These are phyloP conservation scores for Lophotis ruficrista DNA, from an alignment of 2,113 vertebrate species.

Conservation along the genomic window DNA sequence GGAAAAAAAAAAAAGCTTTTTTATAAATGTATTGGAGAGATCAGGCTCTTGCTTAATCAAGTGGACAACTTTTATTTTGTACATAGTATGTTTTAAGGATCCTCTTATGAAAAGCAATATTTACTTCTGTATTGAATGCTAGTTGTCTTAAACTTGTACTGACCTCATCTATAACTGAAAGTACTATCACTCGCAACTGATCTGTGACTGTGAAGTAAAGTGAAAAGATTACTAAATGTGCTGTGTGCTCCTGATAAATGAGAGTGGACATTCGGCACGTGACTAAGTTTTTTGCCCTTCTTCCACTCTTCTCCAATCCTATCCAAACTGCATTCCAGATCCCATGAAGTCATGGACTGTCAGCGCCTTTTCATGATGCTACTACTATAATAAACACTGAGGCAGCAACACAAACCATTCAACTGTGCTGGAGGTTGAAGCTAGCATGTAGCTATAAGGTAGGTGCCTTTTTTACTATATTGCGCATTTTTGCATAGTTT, in stretches of 20 bases:
- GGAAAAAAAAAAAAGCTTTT: not conserved
- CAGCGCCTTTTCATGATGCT: conserved; percentile 42
- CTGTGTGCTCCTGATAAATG: not conserved
- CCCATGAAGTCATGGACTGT: conserved; percentile 36
- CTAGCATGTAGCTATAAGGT: conserved; percentile 51
- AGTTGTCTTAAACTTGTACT: not conserved
- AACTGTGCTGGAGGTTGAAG: conserved; percentile 40
- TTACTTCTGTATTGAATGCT: not conserved
- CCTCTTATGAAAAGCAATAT: not conserved
- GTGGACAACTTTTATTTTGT: not conserved
- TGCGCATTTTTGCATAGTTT: conserved; percentile 71
- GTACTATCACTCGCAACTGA: not conserved
- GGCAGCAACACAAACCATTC: conserved; percentile 24
- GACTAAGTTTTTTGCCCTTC: not conserved
- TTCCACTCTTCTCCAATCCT: not conserved
- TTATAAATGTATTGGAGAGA: not conserved
- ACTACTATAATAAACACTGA: conserved; percentile 33
- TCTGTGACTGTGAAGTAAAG: not conserved
- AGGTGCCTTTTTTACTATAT: conserved; percentile 68
- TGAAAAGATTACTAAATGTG: not conserved
- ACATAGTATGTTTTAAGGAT: not conserved
- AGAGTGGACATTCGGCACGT: not conserved
- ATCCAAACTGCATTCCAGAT: conserved; percentile 40
- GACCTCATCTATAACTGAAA: not conserved
- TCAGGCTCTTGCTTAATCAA: not conserved